A percentile compares a stretch with the other conserved stretches of the same genome.
These are phyloP conservation scores for Paragorgia papillata DNA, from an alignment of 92 coral and sea anemone genomes.

Conservation along the genomic window DNA sequence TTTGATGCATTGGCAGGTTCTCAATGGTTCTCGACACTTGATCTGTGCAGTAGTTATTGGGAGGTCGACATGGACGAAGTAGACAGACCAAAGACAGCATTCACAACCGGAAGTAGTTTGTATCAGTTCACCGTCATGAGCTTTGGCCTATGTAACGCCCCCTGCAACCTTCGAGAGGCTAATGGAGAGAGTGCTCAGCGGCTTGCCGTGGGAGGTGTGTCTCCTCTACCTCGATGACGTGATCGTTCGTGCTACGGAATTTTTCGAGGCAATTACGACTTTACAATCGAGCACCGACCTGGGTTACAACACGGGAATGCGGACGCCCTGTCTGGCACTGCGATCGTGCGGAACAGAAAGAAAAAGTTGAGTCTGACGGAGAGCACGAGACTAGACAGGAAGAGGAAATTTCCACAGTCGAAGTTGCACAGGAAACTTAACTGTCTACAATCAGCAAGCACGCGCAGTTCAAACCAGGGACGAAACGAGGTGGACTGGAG, in stretches of 20 bases:
- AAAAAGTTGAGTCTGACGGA: conserved; percentile 9
- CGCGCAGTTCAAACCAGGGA: conserved; percentile 11
- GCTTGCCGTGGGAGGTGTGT: conserved; percentile 32
- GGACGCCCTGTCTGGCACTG: conserved; percentile 23
- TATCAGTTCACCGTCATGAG: conserved; percentile 38
- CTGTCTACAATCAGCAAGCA: conserved; percentile 10
- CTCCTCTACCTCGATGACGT: conserved; percentile 34
- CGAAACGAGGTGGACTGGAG: background rate
- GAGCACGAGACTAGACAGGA: too few relatives aligned
- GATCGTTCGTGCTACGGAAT: background rate
- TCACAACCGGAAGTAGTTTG: conserved; percentile 23
- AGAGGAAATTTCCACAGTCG: too few relatives aligned
- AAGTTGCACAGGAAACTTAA: background rate
- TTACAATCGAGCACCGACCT: conserved; percentile 35
- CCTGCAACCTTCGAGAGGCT: conserved; percentile 31
- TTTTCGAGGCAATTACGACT: background rate
- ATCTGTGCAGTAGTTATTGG: conserved; percentile 40
- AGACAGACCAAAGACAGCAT: conserved; percentile 41
- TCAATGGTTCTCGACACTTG: conserved; percentile 34
- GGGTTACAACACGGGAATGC: conserved; percentile 22
- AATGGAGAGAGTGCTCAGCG: conserved; percentile 32
- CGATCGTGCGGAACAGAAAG: conserved; percentile 11
- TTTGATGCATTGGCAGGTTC: too few relatives aligned
- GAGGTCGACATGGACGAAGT: conserved; percentile 34
- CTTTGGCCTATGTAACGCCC: conserved; percentile 29